phyloP scores from a whole-genome alignment of 2,113 vertebrate species.

The Telmatochromis brichardi region DNA sequence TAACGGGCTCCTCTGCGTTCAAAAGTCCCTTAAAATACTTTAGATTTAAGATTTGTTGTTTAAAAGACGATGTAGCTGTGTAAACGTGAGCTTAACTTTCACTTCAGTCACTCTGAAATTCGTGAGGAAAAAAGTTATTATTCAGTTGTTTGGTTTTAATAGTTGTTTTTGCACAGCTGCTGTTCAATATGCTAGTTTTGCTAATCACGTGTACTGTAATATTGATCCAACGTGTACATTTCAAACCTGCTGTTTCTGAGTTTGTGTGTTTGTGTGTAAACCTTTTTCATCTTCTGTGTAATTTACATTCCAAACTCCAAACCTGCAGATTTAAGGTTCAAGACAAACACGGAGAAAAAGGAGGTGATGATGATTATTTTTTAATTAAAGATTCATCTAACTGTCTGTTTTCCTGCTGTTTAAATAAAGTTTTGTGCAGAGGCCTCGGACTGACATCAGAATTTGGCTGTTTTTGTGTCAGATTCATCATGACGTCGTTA shows the following conservation, averaged over 20 bases:
- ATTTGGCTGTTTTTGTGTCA: background rate
- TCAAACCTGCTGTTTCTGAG: background rate
- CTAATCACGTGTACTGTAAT: too few species aligned
- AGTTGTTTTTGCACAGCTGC: background rate
- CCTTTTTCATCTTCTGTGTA: background rate
- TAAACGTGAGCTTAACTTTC: rapidly evolving
- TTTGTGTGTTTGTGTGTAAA: background rate
- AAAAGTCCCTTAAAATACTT: background rate
- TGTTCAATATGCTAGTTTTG: rapidly evolving
- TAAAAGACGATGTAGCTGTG: background rate
- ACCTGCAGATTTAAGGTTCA: background rate
- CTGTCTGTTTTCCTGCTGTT: background rate
- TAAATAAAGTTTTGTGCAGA: background rate
- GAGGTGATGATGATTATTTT: background rate
- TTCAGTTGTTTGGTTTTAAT: background rate
- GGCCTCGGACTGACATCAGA: background rate
- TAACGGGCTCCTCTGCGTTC: background rate
- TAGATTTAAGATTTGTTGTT: background rate
- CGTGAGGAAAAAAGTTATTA: background rate
- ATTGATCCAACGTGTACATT: rapidly evolving
- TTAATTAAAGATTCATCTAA: background rate
- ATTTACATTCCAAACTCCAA: background rate
- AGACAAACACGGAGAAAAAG: background rate
- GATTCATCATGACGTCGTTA: conserved; percentile 83
- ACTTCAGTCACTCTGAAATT: background rate